Base-by-base conservation (phyloP, 2,888 invertebrate genomes). In the Ganaspis brasiliensis region DNA sequence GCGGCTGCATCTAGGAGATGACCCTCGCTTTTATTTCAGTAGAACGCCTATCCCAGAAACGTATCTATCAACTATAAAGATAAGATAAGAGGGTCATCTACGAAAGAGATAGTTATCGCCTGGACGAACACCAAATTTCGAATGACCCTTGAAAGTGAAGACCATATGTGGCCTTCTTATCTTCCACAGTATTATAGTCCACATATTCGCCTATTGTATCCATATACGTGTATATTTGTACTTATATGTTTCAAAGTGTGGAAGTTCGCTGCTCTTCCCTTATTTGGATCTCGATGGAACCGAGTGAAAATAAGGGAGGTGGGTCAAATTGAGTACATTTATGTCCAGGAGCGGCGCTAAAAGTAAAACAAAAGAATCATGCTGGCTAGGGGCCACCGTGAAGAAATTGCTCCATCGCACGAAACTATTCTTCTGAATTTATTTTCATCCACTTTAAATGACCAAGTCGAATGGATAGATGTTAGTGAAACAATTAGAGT, bases 321-420 rank as follows among this genome's bases (percentile, higher is more conserved):
- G 71, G 82, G 80, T 80, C 79, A 79, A 84, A 86, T 85, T 81
- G 84, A 84, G 85, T 82, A 83, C 83, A 86, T 83, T 79, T 81
- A 84, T 63, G 78, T 74, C 76, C 76, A 74, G 78, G 81, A 84
- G 81, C 81, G 79, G 79, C 82, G 82, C 77, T 77, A 79, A 86
- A 90, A 91, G 87, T 90, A 86, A 89, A 89, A 89, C 88, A 90
- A 87, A 91, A 91, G 89, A 88, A 90, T 87, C 88, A 90, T 91
- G 91, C 91, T 90, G 91, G 91, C 87, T 86, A 86, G 87, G 88
- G 87, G 79, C 78, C 81, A 74, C 52, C 70, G 74, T 80, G 75
- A 16, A 61, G 55, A 76, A 73, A 57, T 59, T 72, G 16, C 72
- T 63, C 21, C 35, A n/a, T n/a, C n/a, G n/a, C n/a, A n/a, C n/a